A percentile compares a stretch with the other conserved stretches of the same genome.
These are phyloP conservation scores for Turdus rufiventris DNA, from an alignment of 2,113 vertebrate genomes.

Conservation along the genomic window DNA sequence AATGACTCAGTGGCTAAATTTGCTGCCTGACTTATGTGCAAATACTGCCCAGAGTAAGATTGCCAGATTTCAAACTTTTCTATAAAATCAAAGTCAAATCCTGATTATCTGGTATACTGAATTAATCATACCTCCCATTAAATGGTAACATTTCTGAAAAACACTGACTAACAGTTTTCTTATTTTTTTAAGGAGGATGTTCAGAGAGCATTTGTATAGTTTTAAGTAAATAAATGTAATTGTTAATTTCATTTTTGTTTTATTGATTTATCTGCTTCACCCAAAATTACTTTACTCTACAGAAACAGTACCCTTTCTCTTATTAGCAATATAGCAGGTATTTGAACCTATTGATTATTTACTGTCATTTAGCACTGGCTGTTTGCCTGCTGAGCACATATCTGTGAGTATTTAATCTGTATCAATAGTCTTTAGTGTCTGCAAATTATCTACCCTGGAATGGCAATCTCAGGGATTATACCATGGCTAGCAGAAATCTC, in stretches of 20 bases:
- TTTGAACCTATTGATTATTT: background rate
- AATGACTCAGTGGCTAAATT: background rate
- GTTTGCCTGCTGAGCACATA: background rate
- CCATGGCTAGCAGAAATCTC: background rate
- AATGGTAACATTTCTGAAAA: background rate
- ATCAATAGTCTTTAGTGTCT: background rate
- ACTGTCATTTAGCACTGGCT: background rate
- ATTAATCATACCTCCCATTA: background rate
- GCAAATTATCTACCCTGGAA: background rate
- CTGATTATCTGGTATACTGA: background rate
- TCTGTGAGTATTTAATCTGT: background rate
- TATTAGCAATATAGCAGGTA: background rate
- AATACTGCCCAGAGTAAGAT: background rate
- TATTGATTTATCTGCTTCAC: background rate
- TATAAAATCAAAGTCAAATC: background rate
- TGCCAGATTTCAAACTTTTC: background rate
- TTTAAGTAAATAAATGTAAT: background rate
- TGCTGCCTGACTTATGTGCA: background rate
- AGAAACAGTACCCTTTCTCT: background rate
- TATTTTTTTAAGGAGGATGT: background rate
- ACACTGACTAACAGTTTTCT: background rate
- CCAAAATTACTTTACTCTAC: background rate
- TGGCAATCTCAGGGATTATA: background rate
- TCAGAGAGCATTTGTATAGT: background rate
- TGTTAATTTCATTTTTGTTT: background rate